Base-by-base conservation (phyloP, 2,113 vertebrate genomes). In the Grantiella picta region DNA sequence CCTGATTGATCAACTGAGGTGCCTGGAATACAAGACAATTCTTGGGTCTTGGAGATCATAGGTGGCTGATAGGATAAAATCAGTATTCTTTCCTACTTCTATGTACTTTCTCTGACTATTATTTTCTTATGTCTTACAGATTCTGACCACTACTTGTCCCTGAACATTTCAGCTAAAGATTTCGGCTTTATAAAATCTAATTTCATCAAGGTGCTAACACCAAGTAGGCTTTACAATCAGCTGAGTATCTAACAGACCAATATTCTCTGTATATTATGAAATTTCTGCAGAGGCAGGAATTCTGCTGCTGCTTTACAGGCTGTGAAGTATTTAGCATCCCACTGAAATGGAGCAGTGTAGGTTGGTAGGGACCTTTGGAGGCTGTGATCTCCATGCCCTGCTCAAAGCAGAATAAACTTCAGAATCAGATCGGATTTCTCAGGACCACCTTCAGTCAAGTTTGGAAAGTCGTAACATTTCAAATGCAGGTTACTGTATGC, bases 271-370 rank as follows among this genome's bases (percentile, higher is more conserved):
- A 22, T 73, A 88, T 90, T 28, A 72, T 4, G 8, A 59, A 73
- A 54, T 29, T n/a, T 77, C 33, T 88, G 45, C 44, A 90, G 44
- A 77, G 29, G 16, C 65, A 82, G 25, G 33, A 91, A 91, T 73
- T 11, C 10, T 89, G n/a, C 40, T 72, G 40, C 63, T 82, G 2
- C 35, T 83, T 89, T 38, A 54, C 16, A 27, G 16, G 1, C 27
- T 66, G 10, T 68, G 76, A 78, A 47, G 24, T 29, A 45, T 81
- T 71, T 25, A 11, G 29, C 10, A 6, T 56, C 16, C 23, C 22
- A 11, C 1, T 54, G 49, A 84, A 81, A 54, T 7, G 33, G 11
- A 72, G 10, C 0, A 1, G 5, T 27, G 15, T 18, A 53, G 1
- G 11, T 15, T 66, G 42, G 24, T 44, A 36, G 15, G 7, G 31